These are phyloP conservation scores for Sus scrofa DNA, from an alignment of 2,113 vertebrate species.

Conservation along the genomic window DNA sequence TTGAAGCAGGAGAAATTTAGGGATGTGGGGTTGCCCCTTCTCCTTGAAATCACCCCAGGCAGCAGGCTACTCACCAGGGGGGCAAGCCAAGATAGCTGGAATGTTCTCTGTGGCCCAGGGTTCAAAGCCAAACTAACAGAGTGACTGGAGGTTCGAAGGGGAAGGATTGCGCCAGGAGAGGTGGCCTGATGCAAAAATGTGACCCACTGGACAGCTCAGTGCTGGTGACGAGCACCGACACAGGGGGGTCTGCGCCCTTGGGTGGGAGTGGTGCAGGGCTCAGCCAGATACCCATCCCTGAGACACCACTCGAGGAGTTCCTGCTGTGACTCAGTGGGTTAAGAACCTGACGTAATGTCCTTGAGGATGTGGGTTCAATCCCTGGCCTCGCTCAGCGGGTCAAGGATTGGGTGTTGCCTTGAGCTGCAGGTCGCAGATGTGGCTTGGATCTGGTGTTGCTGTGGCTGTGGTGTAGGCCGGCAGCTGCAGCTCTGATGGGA, in stretches of 20 bases:
- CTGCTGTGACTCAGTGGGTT: no score
- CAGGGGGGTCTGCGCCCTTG: fast-evolving
- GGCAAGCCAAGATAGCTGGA: background rate
- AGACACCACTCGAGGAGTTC: background rate
- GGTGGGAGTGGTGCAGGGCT: background rate
- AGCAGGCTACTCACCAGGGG: background rate
- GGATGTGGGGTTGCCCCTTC: background rate
- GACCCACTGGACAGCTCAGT: background rate
- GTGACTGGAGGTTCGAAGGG: background rate
- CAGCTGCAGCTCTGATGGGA: no score
- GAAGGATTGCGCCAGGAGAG: background rate
- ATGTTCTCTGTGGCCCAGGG: background rate
- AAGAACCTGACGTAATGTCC: no score
- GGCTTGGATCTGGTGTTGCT: no score
- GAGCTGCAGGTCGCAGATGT: no score
- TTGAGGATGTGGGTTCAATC: no score
- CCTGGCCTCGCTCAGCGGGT: no score
- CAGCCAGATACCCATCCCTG: background rate
- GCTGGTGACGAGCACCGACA: background rate
- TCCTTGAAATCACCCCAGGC: background rate
- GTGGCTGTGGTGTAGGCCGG: no score
- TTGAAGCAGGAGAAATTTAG: background rate
- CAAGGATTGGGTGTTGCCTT: no score
- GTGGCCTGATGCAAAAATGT: background rate
- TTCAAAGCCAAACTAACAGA: background rate